A percentile compares a stretch with the other conserved stretches of the same genome.
Evolutionary conservation across 2,797 vertebrate genomes (phyloP).

Genomic region (Intellagama lesueurii): DNA sequence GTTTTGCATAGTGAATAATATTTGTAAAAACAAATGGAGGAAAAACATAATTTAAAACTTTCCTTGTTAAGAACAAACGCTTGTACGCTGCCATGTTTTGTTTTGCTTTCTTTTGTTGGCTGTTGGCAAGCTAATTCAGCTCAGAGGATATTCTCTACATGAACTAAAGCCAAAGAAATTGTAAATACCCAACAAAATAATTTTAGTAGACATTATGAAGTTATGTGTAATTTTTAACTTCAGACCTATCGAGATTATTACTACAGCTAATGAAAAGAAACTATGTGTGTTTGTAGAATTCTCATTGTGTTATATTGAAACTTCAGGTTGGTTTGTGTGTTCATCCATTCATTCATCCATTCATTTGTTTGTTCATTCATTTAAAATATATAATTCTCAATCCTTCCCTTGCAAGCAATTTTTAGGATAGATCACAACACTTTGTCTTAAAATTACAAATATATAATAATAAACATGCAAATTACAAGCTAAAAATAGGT

Average conservation of each 20-base stretch:
- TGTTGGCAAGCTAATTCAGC: neutral
- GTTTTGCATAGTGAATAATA: constrained; percentile 40
- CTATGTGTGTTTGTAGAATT: neutral
- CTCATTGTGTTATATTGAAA: neutral
- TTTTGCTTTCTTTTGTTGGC: constrained; percentile 21
- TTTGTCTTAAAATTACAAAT: neutral
- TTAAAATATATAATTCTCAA: neutral
- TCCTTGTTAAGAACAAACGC: constrained; percentile 37
- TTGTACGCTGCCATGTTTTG: neutral
- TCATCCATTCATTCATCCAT: too few species aligned
- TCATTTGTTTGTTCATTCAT: neutral
- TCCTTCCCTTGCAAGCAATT: neutral
- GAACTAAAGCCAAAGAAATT: constrained; percentile 36
- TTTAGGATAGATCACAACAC: neutral
- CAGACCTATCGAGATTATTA: neutral
- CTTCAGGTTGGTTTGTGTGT: neutral
- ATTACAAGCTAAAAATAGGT: neutral
- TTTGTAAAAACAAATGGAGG: constrained; percentile 49
- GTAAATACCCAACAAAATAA: constrained; percentile 27
- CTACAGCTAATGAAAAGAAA: neutral
- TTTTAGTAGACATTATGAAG: neutral
- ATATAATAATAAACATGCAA: neutral
- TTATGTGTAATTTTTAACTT: neutral
- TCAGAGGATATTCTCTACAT: constrained; percentile 18
- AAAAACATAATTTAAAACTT: constrained; percentile 59